Evolutionary conservation across 92 coral and sea anemone genomes (phyloP).

Genomic region (Meandrina meandrites): DNA sequence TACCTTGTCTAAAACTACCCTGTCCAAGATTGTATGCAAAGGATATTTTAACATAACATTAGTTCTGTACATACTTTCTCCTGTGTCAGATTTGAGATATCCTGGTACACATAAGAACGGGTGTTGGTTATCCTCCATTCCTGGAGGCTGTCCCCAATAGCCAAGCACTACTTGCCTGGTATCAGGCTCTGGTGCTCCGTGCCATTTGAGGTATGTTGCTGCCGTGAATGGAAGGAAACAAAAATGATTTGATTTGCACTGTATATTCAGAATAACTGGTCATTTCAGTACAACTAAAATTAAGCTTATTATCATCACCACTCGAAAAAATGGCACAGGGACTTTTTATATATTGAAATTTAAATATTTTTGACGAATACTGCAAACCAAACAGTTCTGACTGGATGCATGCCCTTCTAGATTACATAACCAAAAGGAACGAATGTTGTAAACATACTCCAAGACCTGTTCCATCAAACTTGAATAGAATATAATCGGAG

Average conservation of each 20-base stretch:
- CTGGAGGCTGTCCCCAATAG: constrained; percentile 51
- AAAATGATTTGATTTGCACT: background rate
- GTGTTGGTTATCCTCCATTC: background rate
- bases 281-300: background rate
- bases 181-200: background rate
- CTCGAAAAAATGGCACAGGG: background rate
- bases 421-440: too few species aligned
- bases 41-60: background rate
- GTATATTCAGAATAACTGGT: background rate
- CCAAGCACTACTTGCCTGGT: constrained; percentile 31
- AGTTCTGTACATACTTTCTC: constrained; percentile 44
- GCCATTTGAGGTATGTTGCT: constrained; percentile 15
- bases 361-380: too few species aligned
- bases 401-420: too few species aligned
- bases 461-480: too few species aligned
- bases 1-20: background rate
- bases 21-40: background rate
- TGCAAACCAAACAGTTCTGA: too few species aligned
- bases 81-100: constrained; percentile 42
- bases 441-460: too few species aligned
- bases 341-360: too few species aligned
- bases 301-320: background rate
- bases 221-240: background rate
- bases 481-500: too few species aligned
- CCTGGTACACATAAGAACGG: constrained; percentile 57